Evolutionary conservation across 1,140 invertebrate genomes (phyloP), one percentile per base, ranked within the genome.

Genomic region (Meloidogyne floridensis): DNA sequence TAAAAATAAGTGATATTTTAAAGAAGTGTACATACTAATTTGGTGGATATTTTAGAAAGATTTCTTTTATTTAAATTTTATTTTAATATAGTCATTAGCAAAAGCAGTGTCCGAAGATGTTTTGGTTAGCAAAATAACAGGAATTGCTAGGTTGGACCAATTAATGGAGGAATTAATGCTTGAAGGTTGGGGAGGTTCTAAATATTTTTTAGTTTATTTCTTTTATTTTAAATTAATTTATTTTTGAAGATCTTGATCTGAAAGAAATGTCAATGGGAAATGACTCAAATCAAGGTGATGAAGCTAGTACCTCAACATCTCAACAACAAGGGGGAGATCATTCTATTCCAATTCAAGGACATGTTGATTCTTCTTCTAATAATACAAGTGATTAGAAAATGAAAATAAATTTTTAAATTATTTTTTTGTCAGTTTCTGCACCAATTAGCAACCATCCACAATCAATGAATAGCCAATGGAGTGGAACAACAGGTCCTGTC

Each of bases 111-210:
- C 85, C 1, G 88, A 89, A 73, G 89, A 89, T 82, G 85, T 89
- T 9, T 76, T 89, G 75, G 83, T 89, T 77, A 82, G 88, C 1
- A 90, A 90, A 81, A 65, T 89, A 70, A 89, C 84, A 32, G 88
- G 88, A 69, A 85, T 89, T 13, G 88, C 88, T 6, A 71, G 86
- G 70, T 82, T 89, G 10, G 88, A 89, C 77, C 77, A 82, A 20
- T 72, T 89, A 56, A 89, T 89, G 89, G 87, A 89, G 51, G 88
- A 89, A 72, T 72, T 90, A 59, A 90, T 89, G 43, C 82, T 89
- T 42, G 89, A 85, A 79, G 87, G 87, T 84, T 32, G 15, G 80
- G 72, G 72, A 74, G 43, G 43, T 74, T 74, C 10, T 51, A 20
- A 42, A 6, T 74, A 0, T n/a, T 74, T 6, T 74, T 7, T 54